These are phyloP conservation scores for Tipula unca DNA, from an alignment of 2,888 invertebrate species.

Conservation along the genomic window DNA sequence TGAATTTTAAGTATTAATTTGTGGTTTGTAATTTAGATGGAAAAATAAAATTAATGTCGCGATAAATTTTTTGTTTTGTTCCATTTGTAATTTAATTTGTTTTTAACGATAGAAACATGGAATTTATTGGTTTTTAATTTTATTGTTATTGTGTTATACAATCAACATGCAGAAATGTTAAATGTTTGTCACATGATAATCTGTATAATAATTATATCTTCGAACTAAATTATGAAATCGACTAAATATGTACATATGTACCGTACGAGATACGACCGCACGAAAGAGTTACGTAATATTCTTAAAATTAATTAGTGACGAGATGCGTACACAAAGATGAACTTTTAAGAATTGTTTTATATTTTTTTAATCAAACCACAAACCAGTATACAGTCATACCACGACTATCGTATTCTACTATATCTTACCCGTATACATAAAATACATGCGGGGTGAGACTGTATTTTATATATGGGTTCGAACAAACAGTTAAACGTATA, in stretches of 20 bases:
- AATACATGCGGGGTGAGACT: too few relatives aligned
- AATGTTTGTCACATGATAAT: not conserved
- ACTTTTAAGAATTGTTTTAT: too few relatives aligned
- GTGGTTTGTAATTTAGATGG: conserved; percentile 14
- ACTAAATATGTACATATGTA: too few relatives aligned
- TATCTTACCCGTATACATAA: not conserved
- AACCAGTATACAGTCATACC: not conserved
- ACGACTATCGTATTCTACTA: too few relatives aligned
- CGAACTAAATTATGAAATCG: not conserved
- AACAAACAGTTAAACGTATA: not conserved
- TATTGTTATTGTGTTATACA: not conserved
- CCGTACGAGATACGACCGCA: too few relatives aligned
- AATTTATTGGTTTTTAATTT: not conserved
- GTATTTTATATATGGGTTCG: not conserved
- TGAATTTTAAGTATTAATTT: not conserved
- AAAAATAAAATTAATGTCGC: conserved; percentile 8
- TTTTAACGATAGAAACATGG: not conserved
- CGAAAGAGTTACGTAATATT: not conserved
- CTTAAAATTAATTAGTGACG: not conserved
- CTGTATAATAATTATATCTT: not conserved
- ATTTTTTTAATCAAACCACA: too few relatives aligned
- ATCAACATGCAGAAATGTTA: not conserved
- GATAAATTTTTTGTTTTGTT: not conserved
- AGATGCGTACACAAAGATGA: not conserved
- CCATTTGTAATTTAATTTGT: not conserved